These are phyloP conservation scores for Micropoecilia bifurca DNA, from an alignment of 2,797 vertebrate genomes.

Conservation along the genomic window DNA sequence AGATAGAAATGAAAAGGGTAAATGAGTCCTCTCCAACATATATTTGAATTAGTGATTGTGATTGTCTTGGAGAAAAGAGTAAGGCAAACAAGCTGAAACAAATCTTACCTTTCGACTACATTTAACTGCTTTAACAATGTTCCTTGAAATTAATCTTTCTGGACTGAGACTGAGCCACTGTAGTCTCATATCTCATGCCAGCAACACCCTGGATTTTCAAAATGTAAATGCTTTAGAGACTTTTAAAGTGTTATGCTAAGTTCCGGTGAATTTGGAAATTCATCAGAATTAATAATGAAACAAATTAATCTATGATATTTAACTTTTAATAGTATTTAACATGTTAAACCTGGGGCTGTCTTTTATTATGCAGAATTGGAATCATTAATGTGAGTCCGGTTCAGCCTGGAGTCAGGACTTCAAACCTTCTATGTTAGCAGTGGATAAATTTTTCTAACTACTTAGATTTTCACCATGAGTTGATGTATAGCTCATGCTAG, in stretches of 20 bases:
- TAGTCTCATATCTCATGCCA: neutral
- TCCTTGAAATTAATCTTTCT: neutral
- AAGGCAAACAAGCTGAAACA: neutral
- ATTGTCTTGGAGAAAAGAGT: neutral
- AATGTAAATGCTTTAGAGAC: neutral
- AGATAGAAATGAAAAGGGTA: constrained; percentile 1
- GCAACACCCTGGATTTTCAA: neutral
- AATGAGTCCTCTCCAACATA: constrained; percentile 25
- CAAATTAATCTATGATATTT: neutral
- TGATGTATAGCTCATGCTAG: neutral
- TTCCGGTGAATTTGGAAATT: neutral
- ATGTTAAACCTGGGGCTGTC: neutral
- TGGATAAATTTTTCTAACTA: neutral
- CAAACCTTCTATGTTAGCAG: neutral
- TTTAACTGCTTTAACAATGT: neutral
- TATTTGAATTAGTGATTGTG: constrained; percentile 2
- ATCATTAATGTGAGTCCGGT: neutral
- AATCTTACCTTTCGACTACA: neutral
- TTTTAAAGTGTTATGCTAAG: neutral
- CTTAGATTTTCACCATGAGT: neutral
- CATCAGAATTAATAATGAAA: neutral
- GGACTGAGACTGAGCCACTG: neutral
- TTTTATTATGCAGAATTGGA: neutral
- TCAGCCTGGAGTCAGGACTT: neutral
- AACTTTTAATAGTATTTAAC: neutral